These are phyloP conservation scores for Heliangelus exortis DNA, from an alignment of 2,797 vertebrate species.

Conservation along the genomic window DNA sequence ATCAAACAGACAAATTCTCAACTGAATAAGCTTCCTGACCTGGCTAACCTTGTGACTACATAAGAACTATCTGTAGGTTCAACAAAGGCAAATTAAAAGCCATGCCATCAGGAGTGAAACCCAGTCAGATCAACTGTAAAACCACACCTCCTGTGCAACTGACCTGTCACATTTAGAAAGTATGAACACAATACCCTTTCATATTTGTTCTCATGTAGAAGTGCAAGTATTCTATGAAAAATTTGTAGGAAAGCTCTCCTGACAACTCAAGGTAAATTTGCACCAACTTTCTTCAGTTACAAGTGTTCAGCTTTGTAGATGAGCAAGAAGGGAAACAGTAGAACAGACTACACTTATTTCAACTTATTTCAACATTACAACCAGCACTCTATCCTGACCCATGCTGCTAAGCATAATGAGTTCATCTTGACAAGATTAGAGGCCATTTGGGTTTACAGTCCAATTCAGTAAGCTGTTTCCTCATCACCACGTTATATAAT, in stretches of 20 bases:
- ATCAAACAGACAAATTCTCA: not conserved
- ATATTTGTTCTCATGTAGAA: not conserved
- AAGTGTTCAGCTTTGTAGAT: not conserved
- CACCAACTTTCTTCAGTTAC: not conserved
- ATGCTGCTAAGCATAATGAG: not conserved
- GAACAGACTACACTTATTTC: too few relatives aligned
- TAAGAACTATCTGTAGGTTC: not conserved
- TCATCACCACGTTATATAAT: constrained; percentile 24
- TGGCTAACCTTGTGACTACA: not conserved
- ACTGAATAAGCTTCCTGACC: not conserved
- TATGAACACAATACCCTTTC: not conserved
- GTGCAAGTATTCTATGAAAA: not conserved
- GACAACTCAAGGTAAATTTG: not conserved
- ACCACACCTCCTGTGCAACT: not conserved
- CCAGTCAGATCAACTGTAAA: not conserved
- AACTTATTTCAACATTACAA: not conserved
- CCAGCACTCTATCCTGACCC: not conserved
- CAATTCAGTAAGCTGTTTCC: not conserved
- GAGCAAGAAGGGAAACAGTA: not conserved
- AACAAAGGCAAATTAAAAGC: not conserved
- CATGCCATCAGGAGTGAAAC: not conserved
- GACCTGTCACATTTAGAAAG: not conserved
- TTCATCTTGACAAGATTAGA: constrained; percentile 29
- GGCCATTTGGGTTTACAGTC: constrained; percentile 49
- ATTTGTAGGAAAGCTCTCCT: not conserved